Percentiles rank a stretch among this genome's conserved stretches.
These are phyloP conservation scores for Rhogogaster chlorosoma DNA, from an alignment of 2,888 invertebrate genomes.

Conservation along the genomic window DNA sequence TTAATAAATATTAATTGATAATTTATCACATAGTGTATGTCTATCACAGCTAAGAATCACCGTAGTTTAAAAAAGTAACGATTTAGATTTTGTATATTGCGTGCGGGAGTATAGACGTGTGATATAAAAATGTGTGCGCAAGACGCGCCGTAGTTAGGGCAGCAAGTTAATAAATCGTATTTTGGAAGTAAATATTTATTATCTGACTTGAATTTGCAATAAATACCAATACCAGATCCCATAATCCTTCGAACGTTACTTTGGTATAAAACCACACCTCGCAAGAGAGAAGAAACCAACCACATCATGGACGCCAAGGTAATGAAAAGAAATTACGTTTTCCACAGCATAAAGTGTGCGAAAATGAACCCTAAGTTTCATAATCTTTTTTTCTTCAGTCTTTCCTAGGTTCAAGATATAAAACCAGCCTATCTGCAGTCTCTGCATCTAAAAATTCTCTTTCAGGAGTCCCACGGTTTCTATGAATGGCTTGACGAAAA, in stretches of 20 bases:
- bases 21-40: slow-evolving; percentile 63
- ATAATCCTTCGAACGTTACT: neutral
- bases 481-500: too few relatives aligned
- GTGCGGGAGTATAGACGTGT: slow-evolving; percentile 67
- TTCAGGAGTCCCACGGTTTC: neutral
- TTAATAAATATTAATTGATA: slow-evolving; percentile 48
- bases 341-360: neutral
- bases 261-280: neutral
- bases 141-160: slow-evolving; percentile 72
- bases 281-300: neutral
- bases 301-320: neutral
- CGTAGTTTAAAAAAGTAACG: slow-evolving; percentile 72
- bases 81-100: slow-evolving; percentile 76
- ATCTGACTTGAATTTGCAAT: neutral
- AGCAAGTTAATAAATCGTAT: slow-evolving; percentile 77
- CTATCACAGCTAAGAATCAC: slow-evolving; percentile 72
- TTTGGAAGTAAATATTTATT: slow-evolving; percentile 71
- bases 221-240: neutral
- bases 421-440: neutral
- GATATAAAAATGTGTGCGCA: slow-evolving; percentile 67
- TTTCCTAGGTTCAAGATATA: neutral
- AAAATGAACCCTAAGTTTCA: neutral
- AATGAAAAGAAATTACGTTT: neutral
- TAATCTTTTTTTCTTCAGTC: neutral
- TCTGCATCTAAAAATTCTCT: neutral